A percentile compares a stretch with the other conserved stretches of the same genome.
These are phyloP conservation scores for Amphiduros pacificus DNA, from an alignment of 2,888 invertebrate genomes.

Conservation along the genomic window DNA sequence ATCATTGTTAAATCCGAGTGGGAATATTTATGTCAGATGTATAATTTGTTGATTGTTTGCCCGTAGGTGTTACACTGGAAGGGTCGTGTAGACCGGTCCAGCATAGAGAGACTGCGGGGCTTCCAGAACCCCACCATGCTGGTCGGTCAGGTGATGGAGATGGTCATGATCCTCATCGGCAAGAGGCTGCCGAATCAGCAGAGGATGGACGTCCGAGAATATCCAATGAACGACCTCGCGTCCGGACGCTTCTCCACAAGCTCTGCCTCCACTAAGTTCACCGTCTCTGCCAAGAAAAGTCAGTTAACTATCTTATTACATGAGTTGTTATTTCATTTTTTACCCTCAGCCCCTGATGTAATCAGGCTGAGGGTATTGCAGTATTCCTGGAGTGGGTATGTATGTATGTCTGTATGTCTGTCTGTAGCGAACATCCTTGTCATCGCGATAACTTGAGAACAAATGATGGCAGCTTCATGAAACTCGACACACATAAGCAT, in stretches of 20 bases:
- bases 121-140: constrained; percentile 55
- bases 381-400: too few species aligned
- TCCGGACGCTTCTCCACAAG: constrained; percentile 54
- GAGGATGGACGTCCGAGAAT: constrained; percentile 20
- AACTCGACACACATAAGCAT: too few species aligned
- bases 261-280: constrained; percentile 48
- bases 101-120: constrained; percentile 53
- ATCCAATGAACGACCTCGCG: constrained; percentile 42
- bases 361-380: too few species aligned
- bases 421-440: too few species aligned
- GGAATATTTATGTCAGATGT: not conserved
- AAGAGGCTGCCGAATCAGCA: constrained; percentile 43
- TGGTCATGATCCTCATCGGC: constrained; percentile 58
- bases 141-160: constrained; percentile 59
- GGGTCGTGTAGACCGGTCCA: constrained; percentile 51
- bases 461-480: too few species aligned
- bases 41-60: not conserved
- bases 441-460: too few species aligned
- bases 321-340: too few species aligned
- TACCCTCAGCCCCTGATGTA: too few species aligned
- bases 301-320: too few species aligned
- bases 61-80: constrained; percentile 54
- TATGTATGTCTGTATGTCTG: too few species aligned
- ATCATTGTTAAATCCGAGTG: too few species aligned
- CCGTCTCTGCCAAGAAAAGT: constrained; percentile 39